Base-by-base conservation (phyloP, 2,113 vertebrate genomes). In the Trematomus loennbergii region DNA sequence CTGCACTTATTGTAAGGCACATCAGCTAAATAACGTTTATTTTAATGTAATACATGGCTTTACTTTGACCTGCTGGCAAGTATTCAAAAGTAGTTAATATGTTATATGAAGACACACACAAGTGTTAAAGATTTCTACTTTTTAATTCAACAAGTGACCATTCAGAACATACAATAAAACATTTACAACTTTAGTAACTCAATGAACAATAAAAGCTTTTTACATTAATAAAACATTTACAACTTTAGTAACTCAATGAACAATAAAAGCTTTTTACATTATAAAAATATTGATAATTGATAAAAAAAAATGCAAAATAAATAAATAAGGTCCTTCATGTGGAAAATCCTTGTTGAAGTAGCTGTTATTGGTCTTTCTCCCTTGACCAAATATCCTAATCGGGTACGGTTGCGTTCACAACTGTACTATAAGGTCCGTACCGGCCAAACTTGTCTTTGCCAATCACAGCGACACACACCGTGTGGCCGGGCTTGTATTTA, bases 391-490 rank as follows among this genome's bases (percentile, higher is more conserved):
- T n/a, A n/a, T n/a, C n/a, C 15, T 79, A 82, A 0, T 89, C 78
- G 0, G 90, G 87, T 16, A 89, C 58, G 16, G 20, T 40, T 8
- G 65, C 80, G 0, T 67, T 75, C 0, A 72, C 68, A 1, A 87
- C 83, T 33, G 96, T 83, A 84, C 95, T 96, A 84, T 96, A 95
- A 0, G 94, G 95, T 66, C 96, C 95, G 2, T 93, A 96, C 13
- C 92, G 89, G 1, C 94, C 95, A 75, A 90, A 94, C 15, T 66
- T 22, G 68, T 96, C 94, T 90, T 95, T 96, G 5, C 94, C 95
- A 0, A 95, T 90, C 60, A 96, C 86, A 36, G 94, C 74, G 40
- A 96, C 95, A 62, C 90, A 95, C 8, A 94, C 91, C 52, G 81
- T 93, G 50, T 83, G 87, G 4, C 92, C 92, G 15, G 77, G 63